phyloP scores from a whole-genome alignment of 1,140 invertebrate species.

The Macrosteles quadrilineatus region DNA sequence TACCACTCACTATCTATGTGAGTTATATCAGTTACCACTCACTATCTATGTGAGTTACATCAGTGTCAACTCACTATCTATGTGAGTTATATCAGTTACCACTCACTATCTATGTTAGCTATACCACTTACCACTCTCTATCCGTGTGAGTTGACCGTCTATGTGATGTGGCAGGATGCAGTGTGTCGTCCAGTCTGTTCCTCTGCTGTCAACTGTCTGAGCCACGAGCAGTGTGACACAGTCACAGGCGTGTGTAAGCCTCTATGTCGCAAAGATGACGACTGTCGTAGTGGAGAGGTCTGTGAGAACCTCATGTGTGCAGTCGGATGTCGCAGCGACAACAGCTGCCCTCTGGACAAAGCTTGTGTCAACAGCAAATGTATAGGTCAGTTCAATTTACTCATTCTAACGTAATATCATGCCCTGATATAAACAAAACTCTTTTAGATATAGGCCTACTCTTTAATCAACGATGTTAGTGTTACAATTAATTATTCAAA shows the following conservation, averaged over 20 bases:
- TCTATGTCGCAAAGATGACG: conserved; percentile 71
- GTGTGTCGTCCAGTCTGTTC: conserved; percentile 76
- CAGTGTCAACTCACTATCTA: too few species aligned
- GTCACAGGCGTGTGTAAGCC: conserved; percentile 63
- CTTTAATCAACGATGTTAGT: too few species aligned
- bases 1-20: too few species aligned
- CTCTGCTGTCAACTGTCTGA: conserved; percentile 69
- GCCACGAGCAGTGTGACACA: conserved; percentile 65
- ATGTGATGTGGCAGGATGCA: conserved; percentile 56
- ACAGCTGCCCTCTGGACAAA: conserved; percentile 67
- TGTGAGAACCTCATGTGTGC: conserved; percentile 78
- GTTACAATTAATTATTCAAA: too few species aligned
- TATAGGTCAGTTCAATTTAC: conserved; percentile 49
- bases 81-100: too few species aligned
- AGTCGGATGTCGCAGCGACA: conserved; percentile 78
- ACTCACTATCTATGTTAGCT: too few species aligned
- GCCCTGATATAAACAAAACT: background rate
- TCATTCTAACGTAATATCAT: too few species aligned
- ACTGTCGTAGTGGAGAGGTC: conserved; percentile 81
- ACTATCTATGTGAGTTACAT: too few species aligned
- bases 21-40: too few species aligned
- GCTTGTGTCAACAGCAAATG: conserved; percentile 77
- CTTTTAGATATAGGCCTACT: too few species aligned
- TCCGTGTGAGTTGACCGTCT: too few species aligned
- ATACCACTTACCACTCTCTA: too few species aligned